Base-by-base conservation (phyloP, 2,888 invertebrate genomes). In the Hirtodrosophila alboralis region DNA sequence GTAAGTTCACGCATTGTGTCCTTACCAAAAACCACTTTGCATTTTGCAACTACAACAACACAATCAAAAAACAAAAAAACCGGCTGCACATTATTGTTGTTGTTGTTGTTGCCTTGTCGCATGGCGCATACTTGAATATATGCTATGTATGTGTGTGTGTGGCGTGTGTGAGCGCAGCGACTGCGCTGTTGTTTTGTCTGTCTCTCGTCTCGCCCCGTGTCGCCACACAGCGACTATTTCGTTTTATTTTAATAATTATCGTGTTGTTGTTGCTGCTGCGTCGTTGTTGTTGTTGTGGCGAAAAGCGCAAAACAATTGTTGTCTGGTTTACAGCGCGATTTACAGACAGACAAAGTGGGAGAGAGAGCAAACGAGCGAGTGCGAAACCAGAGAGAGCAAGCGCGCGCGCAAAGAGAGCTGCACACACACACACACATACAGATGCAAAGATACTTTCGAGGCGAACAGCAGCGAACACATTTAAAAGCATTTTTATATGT, bases 281-380 rank as follows among this genome's bases (percentile, higher is more conserved):
- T 36, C 36, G 44, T 36, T 34, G 49, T 37, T 60, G 68, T 47
- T 54, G 66, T 56, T 72, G 73, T 41, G 40, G 62, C 73, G 62
- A 77, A 80, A 69, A 73, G 75, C 74, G 59, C 74, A 77, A 74
- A 74, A 77, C 66, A 77, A 81, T 81, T 81, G 77, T 74, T 75
- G 64, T 75, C 58, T 58, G 70, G 66, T 65, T 72, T 63, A 73
- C 73, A 77, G 53, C 69, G 68, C 67, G 38, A 18, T 33, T 43
- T 16, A 18, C 28, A 47, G 27, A 13, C n/a, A 27, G 31, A 37
- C 30, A 13, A 36, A 38, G 27, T 28, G 36, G 31, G 34, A 45
- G 58, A 23, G 34, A 12, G 14, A 7, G n/a, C 27, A 10, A 23
- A 23, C 28, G 14, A 12, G 16, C 26, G 21, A 14, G 31, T 16